Evolutionary conservation across 2,113 vertebrate genomes (phyloP), one percentile per base, ranked within the genome.

Genomic region (Dipodomys stephensi): DNA sequence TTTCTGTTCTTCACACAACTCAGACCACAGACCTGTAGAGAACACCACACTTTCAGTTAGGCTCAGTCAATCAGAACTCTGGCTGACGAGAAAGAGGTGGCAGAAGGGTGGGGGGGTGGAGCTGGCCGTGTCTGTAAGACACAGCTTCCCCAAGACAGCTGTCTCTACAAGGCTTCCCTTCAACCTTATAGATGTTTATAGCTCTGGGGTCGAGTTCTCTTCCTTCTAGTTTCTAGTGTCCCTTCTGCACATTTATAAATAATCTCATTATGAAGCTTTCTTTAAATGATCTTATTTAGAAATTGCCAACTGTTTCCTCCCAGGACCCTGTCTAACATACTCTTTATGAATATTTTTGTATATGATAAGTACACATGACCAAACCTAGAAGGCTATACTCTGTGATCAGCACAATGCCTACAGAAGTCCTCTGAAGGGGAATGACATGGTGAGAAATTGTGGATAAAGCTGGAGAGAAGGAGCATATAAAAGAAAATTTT

Each of bases 241-340:
- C 18, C 87, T 2, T 64, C 28, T 94, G 10, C 2, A 65, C 18
- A 68, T 93, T 71, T 86, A 27, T 49, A 60, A 82, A 82, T 81
- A 83, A 93, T 92, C 15, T 6, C 23, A 60, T 90, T 82, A 78
- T 71, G 69, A 67, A 39, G 20, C 35, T 93, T 13, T 85, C 12
- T 81, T 71, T 74, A 28, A 65, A 74, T 73, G 15, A 85, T 81
- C 53, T 93, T 87, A 62, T 65, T 22, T 90, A 18, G 53, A 90
- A 79, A 57, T 82, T 92, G 46, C 28, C 23, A 68, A 79, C 7
- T 88, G n/a, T 78, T 83, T 95, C 23, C 85, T 87, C 28, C 64
- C 87, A 62, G 73, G 27, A 84, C 19, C 10, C 76, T 69, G 30
- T 7, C 28, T 93, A 87, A 39, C 7, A 64, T 15, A 83, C 57